Evolutionary conservation across 2,113 vertebrate genomes (phyloP), one percentile per base, ranked within the genome.

Genomic region (Hippocampus abdominalis): DNA sequence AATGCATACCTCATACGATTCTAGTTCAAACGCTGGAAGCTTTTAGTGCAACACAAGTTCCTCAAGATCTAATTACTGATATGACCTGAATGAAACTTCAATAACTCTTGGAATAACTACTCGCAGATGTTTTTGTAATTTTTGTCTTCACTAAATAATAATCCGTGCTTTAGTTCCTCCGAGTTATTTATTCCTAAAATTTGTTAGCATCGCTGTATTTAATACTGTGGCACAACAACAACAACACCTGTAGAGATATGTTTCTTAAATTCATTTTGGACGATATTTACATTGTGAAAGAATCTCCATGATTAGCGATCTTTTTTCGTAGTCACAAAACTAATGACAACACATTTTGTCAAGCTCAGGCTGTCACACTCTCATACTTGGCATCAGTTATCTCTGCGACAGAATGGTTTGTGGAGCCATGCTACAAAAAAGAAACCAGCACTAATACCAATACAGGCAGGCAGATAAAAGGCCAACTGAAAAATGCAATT

Each of bases 1-100:
- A 46, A 25, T 13, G 18, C 0, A 44, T 3, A 46, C 27, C 62
- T 64, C 8, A 64, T 23, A 25, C 15, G 40, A 23, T 64, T 25
- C n/a, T 64, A 15, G n/a, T 64, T 44, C 40, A 64, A 64, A 46
- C 40, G 13, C 39, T 23, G n/a, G 11, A 13, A 13, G 3, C 40
- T 40, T 42, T 63, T 4, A 63, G 36, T 40, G n/a, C 36, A 63
- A 63, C 5, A 13, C 29, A 23, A 39, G 36, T 23, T 63, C 61
- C n/a, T 15, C 32, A 64, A 44, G 62, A 44, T 46, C 62, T 46
- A 64, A 64, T 64, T 42, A 64, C 12, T 25, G 39, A 64, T 64
- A 44, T 64, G 12, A 64, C 40, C 36, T 15, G 5, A 23, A 16
- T 64, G n/a, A 25, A 44, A 23, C 39, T 44, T 64, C n/a, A 23